phyloP scores from a whole-genome alignment of 1,140 invertebrate genomes.

The Panonychus citri region DNA sequence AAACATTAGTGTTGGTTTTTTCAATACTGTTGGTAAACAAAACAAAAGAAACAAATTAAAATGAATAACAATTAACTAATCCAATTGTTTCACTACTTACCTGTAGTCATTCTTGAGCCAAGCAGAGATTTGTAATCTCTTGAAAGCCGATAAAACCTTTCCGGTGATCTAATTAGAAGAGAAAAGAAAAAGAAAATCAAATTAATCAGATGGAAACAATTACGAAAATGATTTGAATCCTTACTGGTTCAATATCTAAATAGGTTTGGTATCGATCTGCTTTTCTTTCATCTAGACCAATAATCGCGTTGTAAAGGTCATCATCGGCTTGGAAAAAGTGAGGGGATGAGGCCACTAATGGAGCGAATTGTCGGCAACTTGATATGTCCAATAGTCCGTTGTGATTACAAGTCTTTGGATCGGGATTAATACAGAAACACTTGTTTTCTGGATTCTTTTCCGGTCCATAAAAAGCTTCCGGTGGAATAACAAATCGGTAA shows the following conservation, averaged over 20 bases:
- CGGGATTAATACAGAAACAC: conserved; percentile 12
- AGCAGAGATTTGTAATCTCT: neutral
- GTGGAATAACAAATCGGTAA: conserved; percentile 13
- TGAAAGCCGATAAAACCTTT: neutral
- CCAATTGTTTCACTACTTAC: neutral
- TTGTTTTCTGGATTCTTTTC: conserved; percentile 10
- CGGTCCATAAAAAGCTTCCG: conserved; percentile 9
- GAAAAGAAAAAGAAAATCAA: neutral
- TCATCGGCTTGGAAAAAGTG: conserved; percentile 18
- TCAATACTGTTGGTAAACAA: neutral
- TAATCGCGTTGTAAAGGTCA: conserved; percentile 13
- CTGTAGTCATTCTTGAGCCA: neutral
- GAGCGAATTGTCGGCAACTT: conserved; percentile 16
- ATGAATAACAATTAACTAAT: neutral
- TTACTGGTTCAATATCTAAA: conserved; percentile 18
- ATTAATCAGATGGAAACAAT: neutral
- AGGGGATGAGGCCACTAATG: conserved; percentile 18
- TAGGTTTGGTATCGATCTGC: conserved; percentile 19
- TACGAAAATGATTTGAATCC: conserved; percentile 14
- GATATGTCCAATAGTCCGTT: conserved; percentile 16
- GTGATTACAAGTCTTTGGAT: conserved; percentile 12
- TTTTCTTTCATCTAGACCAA: conserved; percentile 12
- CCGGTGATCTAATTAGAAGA: neutral
- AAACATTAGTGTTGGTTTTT: neutral
- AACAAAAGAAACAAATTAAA: neutral